These are phyloP conservation scores for Megaceryle alcyon DNA, from an alignment of 2,797 vertebrate genomes.

Conservation along the genomic window DNA sequence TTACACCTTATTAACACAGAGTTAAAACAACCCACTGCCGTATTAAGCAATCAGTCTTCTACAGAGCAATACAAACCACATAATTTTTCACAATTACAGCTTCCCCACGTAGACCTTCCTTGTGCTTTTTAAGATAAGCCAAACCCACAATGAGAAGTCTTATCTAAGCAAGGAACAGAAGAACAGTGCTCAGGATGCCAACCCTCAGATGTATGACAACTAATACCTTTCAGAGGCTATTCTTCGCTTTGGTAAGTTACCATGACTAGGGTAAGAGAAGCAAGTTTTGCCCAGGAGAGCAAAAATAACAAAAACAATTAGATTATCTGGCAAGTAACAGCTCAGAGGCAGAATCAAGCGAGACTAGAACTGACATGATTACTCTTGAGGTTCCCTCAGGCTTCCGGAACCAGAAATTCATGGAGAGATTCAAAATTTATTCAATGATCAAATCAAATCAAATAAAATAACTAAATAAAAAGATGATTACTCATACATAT, in stretches of 20 bases:
- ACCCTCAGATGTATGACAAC: not conserved
- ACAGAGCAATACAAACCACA: not conserved
- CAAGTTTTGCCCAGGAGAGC: not conserved
- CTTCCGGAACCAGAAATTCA: not conserved
- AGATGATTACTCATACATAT: not conserved
- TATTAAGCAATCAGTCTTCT: not conserved
- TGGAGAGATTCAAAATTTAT: not conserved
- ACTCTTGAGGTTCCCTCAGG: not conserved
- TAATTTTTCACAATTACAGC: not conserved
- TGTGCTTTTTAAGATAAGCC: not conserved
- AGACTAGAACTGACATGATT: not conserved
- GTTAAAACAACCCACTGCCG: not conserved
- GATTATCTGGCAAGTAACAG: not conserved
- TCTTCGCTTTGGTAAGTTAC: not conserved
- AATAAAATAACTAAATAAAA: not conserved
- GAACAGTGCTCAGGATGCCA: too few relatives aligned
- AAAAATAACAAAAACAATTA: not conserved
- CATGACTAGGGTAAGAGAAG: not conserved
- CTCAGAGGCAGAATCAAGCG: not conserved
- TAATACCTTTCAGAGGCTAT: not conserved
- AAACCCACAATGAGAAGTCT: not conserved
- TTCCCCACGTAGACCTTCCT: not conserved
- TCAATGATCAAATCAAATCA: not conserved
- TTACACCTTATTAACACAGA: not conserved
- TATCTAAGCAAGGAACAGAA: not conserved